These are phyloP conservation scores for Caenorhabditis briggsae DNA, from an alignment of 1,140 invertebrate genomes.

Conservation along the genomic window DNA sequence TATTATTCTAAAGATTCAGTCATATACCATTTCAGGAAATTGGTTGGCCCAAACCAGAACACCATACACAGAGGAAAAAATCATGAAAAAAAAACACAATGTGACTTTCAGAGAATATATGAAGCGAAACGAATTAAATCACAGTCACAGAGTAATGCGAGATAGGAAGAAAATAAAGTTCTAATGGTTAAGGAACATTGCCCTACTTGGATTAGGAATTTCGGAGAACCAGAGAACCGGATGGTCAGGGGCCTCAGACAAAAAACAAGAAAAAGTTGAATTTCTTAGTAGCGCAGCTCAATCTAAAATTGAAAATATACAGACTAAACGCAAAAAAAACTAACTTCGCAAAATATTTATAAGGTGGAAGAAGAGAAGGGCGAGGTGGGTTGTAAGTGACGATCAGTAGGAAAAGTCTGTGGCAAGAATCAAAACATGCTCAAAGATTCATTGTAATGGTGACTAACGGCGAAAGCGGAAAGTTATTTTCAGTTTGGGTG, in stretches of 20 bases:
- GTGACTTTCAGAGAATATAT: background rate
- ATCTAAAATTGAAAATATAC: background rate
- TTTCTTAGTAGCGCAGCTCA: background rate
- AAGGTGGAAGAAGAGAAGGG: background rate
- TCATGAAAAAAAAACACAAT: background rate
- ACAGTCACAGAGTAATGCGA: background rate
- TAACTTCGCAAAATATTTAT: background rate
- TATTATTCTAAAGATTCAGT: background rate
- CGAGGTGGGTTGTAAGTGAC: slow-evolving; percentile 2
- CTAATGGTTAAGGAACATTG: slow-evolving; percentile 13
- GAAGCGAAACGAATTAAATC: background rate
- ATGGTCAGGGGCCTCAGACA: background rate
- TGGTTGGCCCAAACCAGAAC: background rate
- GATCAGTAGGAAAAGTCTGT: background rate
- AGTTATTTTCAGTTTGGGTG: background rate
- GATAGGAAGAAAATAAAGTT: background rate
- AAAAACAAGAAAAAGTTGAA: slow-evolving; percentile 16
- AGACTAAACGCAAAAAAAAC: background rate
- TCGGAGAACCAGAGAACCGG: slow-evolving; percentile 18
- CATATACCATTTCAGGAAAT: background rate
- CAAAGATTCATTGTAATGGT: slow-evolving; percentile 43
- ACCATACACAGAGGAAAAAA: background rate
- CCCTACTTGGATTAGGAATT: background rate
- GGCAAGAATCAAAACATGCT: slow-evolving; percentile 27
- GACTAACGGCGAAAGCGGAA: background rate